Evolutionary conservation across 1,140 invertebrate genomes (phyloP).

Genomic region (Hycleus phaleratus): DNA sequence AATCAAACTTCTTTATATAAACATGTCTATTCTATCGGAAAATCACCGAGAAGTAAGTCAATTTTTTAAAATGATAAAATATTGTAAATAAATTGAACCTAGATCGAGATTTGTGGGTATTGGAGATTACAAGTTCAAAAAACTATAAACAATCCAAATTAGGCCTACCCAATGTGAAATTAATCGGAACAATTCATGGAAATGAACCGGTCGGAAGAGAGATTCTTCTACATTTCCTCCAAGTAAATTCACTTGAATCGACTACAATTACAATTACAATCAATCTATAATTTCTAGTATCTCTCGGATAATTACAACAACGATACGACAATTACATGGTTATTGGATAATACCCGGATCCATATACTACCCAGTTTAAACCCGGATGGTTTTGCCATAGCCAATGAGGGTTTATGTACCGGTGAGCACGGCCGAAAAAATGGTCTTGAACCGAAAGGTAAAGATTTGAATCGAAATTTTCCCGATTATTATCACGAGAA

Average conservation of each 20-base stretch:
- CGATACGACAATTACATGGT: constrained; percentile 35
- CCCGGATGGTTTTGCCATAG: constrained; percentile 45
- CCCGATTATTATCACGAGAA: constrained; percentile 41
- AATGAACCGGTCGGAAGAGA: constrained; percentile 51
- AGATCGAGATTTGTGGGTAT: constrained; percentile 53
- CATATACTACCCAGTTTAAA: constrained; percentile 51
- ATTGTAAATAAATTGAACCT: constrained; percentile 4
- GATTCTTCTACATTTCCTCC: constrained; percentile 48
- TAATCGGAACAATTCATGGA: constrained; percentile 52
- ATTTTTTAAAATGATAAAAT: background rate
- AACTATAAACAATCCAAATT: constrained; percentile 38
- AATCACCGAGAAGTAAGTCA: constrained; percentile 27
- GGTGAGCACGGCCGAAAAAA: constrained; percentile 40
- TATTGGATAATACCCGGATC: constrained; percentile 46
- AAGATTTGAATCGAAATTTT: constrained; percentile 45
- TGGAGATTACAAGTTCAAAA: constrained; percentile 47
- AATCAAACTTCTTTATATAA: constrained; percentile 20
- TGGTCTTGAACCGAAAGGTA: constrained; percentile 18
- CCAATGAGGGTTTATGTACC: constrained; percentile 42
- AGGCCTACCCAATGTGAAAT: constrained; percentile 49
- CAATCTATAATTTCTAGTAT: constrained; percentile 32
- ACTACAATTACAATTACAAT: background rate
- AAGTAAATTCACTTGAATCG: constrained; percentile 32
- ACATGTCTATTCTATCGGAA: constrained; percentile 34
- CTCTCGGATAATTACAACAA: constrained; percentile 41